A percentile compares a stretch with the other conserved stretches of the same genome.
phyloP scores from a whole-genome alignment of 2,797 vertebrate genomes.

The Tympanoctomys barrerae region DNA sequence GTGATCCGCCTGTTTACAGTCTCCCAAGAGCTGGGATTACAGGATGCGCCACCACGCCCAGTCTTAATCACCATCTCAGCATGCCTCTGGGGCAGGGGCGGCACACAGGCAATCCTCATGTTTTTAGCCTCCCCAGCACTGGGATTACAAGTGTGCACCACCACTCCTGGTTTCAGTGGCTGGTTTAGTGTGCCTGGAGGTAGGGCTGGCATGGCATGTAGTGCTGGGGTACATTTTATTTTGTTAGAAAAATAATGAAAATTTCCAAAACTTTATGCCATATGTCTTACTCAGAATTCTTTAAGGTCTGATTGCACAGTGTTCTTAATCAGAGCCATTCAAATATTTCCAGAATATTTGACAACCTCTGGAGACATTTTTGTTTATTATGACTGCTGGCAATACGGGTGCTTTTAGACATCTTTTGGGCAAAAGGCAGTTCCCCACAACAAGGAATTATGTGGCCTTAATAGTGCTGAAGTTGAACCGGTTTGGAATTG shows the following conservation, averaged over 20 bases:
- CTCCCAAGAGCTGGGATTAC: no score
- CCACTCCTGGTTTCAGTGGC: no score
- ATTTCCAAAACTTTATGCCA: not conserved
- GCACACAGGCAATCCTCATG: no score
- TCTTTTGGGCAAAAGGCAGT: not conserved
- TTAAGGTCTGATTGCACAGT: not conserved
- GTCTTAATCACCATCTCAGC: no score
- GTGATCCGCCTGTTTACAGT: no score
- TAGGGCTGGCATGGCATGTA: no score
- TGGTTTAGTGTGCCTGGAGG: no score
- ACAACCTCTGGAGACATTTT: not conserved
- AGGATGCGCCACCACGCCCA: no score
- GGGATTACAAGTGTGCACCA: no score
- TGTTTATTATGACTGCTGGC: not conserved
- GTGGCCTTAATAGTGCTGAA: not conserved
- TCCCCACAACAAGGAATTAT: not conserved
- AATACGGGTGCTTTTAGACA: not conserved
- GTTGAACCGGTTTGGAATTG: not conserved
- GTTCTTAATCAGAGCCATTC: not conserved
- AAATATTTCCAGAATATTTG: conserved; percentile 8
- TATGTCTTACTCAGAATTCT: not conserved
- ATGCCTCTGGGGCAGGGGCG: no score
- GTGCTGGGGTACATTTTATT: not conserved
- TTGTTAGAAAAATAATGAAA: not conserved
- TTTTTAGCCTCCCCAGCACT: no score